phyloP scores from a whole-genome alignment of 2,888 invertebrate genomes.

The Orthonevra nobilis region DNA sequence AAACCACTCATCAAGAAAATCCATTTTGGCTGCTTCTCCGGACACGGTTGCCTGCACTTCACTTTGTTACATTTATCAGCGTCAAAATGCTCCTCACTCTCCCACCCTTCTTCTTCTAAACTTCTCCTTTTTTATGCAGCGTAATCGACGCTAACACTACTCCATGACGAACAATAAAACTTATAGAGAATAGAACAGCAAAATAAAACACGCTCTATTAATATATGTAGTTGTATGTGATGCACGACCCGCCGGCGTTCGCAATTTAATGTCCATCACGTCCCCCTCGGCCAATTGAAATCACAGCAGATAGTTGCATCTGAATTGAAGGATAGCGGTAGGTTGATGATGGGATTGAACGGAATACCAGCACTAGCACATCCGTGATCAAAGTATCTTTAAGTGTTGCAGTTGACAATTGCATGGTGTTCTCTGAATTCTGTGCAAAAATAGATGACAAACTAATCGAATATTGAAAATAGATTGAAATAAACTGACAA shows the following conservation, averaged over 20 bases:
- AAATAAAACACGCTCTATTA: slow-evolving; percentile 19
- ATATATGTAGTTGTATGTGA: slow-evolving; percentile 44
- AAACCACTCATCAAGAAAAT: slow-evolving; percentile 80
- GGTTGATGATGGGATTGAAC: slow-evolving; percentile 17
- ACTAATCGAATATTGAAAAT: slow-evolving; percentile 60
- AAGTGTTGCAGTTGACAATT: slow-evolving; percentile 52
- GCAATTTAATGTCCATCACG: slow-evolving; percentile 43
- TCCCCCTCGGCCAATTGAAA: slow-evolving; percentile 44
- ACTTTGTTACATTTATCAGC: slow-evolving; percentile 63
- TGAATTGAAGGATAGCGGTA: slow-evolving; percentile 27
- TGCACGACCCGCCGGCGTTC: slow-evolving; percentile 47
- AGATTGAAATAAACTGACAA: slow-evolving; percentile 41
- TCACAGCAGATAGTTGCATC: slow-evolving; percentile 9
- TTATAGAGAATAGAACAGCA: slow-evolving; percentile 14
- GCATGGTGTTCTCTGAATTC: slow-evolving; percentile 14
- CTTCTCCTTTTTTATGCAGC: slow-evolving; percentile 36
- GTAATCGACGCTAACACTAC: slow-evolving; percentile 46
- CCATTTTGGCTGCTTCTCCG: slow-evolving; percentile 72
- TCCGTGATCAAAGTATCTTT: slow-evolving; percentile 44
- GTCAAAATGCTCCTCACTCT: slow-evolving; percentile 39
- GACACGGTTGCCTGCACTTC: slow-evolving; percentile 43
- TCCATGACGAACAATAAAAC: slow-evolving; percentile 27
- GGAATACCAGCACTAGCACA: neutral
- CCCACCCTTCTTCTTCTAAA: neutral
- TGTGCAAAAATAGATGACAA: slow-evolving; percentile 56